Evolutionary conservation across 2,113 vertebrate species (phyloP), one percentile per base, ranked within the genome.

Genomic region (Ia io): DNA sequence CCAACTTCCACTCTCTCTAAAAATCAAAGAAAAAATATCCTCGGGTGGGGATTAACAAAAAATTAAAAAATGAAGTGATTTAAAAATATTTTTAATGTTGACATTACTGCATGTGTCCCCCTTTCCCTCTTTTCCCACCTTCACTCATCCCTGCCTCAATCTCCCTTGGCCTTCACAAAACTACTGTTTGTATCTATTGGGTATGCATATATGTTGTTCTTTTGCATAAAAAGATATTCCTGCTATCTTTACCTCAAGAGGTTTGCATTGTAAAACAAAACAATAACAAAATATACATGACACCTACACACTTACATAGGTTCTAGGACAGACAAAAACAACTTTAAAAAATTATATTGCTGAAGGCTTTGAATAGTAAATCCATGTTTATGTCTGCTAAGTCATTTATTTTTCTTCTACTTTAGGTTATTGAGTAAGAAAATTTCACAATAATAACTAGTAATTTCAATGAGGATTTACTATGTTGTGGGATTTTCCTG

Each of bases 141-240:
- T 30, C 28, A 63, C 28, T 30, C 30, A 63, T 14, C 12, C 28
- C 61, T 30, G 12, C 61, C 11, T 63, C 61, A 30, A 13, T 30
- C 61, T 63, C 61, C 61, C 28, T 63, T 63, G 30, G 5, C 61
- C 30, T 63, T 63, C 61, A 63, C 28, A 13, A 63, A 63, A 63
- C 12, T 14, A 32, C 9, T 23, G 20, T 63, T 30, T 14, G 1
- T 63, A 14, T 32, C 28, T 30, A 63, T 63, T 30, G 61, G 12
- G 61, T 63, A 63, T 63, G 28, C 28, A 63, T 63, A 63, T 63
- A 63, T 63, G 61, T 63, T 91, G 35, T 61, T 95, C 25, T 83
- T 91, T 65, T 84, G 28, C 91, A 78, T 78, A 56, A 96, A 91
- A 93, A 91, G 7, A 61, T 6, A 88, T 91, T 78, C 44, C 25